Conservation (phyloP, 2,113 vertebrate species). For the Alligator sinensis region DNA sequence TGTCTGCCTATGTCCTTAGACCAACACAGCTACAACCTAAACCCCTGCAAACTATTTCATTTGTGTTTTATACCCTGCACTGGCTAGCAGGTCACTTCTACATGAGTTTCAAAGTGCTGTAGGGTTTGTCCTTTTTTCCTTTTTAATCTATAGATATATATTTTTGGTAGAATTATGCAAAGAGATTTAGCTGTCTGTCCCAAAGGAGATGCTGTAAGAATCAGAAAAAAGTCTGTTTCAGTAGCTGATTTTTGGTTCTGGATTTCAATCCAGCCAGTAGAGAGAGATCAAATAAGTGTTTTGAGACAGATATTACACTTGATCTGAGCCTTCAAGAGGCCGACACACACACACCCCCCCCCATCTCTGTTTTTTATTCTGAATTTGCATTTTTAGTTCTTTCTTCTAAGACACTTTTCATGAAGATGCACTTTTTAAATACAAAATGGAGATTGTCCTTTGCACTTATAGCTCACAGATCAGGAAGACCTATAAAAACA, state of each 20-base stretch:
- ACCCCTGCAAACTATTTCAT: background rate
- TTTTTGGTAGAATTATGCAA: background rate
- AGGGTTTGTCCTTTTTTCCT: background rate
- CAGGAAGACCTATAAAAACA: background rate
- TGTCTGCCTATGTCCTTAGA: too few relatives aligned
- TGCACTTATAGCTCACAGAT: background rate
- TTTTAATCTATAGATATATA: background rate
- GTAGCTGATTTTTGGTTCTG: background rate
- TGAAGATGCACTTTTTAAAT: background rate
- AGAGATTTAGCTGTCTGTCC: background rate
- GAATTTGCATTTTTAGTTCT: background rate
- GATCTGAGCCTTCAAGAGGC: too few relatives aligned
- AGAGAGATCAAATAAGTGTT: background rate
- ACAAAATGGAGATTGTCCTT: background rate
- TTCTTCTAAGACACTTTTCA: background rate
- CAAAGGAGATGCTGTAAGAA: background rate
- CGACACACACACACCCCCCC: too few relatives aligned
- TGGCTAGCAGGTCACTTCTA: background rate
- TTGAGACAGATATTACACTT: background rate
- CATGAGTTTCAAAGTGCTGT: background rate
- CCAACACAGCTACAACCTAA: too few relatives aligned
- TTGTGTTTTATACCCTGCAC: background rate
- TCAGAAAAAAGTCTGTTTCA: background rate
- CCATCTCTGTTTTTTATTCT: background rate
- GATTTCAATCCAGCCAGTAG: background rate